A percentile compares a stretch with the other conserved stretches of the same genome.
These are phyloP conservation scores for Aegithalos caudatus DNA, from an alignment of 2,113 vertebrate species.

Conservation along the genomic window DNA sequence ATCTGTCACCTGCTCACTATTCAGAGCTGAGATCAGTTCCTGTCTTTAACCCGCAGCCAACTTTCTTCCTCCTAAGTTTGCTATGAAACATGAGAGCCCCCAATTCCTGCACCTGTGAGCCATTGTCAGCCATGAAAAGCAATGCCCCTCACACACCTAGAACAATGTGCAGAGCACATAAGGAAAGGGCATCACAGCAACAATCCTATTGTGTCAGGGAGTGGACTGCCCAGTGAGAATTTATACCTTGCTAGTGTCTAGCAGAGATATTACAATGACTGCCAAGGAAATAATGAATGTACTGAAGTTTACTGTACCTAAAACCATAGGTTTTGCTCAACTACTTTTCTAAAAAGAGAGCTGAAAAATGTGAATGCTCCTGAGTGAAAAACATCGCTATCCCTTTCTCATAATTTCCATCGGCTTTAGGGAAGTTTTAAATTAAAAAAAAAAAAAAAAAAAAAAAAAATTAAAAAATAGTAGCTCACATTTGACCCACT, in stretches of 20 bases:
- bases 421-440: background rate
- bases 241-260: background rate
- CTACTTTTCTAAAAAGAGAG: background rate
- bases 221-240: background rate
- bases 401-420: background rate
- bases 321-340: background rate
- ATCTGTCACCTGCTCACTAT: background rate
- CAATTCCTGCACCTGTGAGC: background rate
- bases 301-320: background rate
- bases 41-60: background rate
- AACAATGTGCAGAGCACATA: background rate
- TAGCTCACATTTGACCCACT: background rate
- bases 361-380: background rate
- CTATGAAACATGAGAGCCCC: background rate
- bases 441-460: background rate
- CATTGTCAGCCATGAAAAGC: background rate
- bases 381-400: background rate
- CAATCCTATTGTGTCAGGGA: accelerated
- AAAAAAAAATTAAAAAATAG: no score
- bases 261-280: background rate
- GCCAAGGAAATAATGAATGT: background rate
- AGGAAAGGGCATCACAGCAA: background rate
- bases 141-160: background rate
- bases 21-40: background rate
- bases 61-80: background rate